Conservation (phyloP, 2,113 vertebrate species). For the Microcebus griseorufus region DNA sequence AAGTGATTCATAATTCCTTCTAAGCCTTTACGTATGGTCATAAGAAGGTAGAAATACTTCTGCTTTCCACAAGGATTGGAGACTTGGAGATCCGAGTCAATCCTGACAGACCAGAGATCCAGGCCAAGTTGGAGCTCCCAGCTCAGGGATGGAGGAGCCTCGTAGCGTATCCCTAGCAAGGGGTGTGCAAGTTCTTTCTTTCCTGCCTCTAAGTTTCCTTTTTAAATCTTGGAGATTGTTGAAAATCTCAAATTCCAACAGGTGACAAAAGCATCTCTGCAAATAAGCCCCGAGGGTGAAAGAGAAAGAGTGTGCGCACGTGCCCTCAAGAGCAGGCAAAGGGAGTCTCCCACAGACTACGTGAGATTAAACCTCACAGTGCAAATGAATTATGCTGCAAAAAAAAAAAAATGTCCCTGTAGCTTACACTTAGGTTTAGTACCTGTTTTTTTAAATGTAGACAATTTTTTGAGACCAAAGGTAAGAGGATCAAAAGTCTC, state of each 20-base stretch:
- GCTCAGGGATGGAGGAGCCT: background rate
- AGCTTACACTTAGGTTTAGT: background rate
- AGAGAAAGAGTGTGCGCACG: background rate
- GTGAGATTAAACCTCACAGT: background rate
- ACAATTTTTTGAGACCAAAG: background rate
- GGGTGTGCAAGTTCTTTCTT: background rate
- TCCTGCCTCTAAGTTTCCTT: background rate
- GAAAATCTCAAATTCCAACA: background rate
- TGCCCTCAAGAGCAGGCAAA: background rate
- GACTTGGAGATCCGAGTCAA: background rate
- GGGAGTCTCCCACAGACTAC: background rate
- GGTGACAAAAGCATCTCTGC: background rate
- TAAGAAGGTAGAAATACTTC: background rate
- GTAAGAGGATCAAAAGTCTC: background rate
- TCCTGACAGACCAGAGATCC: background rate
- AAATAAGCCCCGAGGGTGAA: background rate
- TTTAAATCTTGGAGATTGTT: background rate
- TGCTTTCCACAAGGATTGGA: background rate
- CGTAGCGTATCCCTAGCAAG: background rate
- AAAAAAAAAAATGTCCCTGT: background rate
- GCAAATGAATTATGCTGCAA: background rate
- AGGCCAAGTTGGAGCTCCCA: background rate
- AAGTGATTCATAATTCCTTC: background rate
- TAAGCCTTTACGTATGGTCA: background rate
- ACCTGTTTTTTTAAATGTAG: background rate